Evolutionary conservation across 1,140 invertebrate species (phyloP).

Genomic region (Ephestia elutella): DNA sequence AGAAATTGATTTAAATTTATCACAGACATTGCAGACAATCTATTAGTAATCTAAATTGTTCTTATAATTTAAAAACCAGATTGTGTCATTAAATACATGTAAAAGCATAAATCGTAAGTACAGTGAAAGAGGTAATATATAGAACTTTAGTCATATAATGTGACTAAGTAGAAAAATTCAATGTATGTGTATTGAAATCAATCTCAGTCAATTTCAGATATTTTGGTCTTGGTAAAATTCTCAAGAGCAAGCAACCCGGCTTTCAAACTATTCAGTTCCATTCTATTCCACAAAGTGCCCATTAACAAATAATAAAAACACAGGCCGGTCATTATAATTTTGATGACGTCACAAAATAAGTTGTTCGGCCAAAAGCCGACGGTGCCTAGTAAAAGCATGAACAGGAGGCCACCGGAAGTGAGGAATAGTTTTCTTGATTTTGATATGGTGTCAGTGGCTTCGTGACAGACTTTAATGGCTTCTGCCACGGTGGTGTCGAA

Average conservation of each 20-base stretch:
- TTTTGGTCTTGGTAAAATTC: slow-evolving; percentile 39
- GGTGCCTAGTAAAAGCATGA: slow-evolving; percentile 66
- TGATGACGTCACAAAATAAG: slow-evolving; percentile 54
- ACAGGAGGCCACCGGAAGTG: slow-evolving; percentile 65
- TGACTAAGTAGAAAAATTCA: too few species aligned
- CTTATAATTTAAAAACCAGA: too few species aligned
- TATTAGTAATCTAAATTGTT: too few species aligned
- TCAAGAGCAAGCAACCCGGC: slow-evolving; percentile 75
- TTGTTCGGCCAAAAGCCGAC: slow-evolving; percentile 64
- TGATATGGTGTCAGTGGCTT: slow-evolving; percentile 74
- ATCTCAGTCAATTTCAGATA: background rate
- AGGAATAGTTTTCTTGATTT: slow-evolving; percentile 78
- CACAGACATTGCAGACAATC: too few species aligned
- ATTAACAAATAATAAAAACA: slow-evolving; percentile 83
- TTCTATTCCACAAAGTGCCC: slow-evolving; percentile 85
- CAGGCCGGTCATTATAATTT: slow-evolving; percentile 78
- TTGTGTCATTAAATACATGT: too few species aligned
- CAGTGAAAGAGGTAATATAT: too few species aligned
- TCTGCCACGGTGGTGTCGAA: slow-evolving; percentile 75
- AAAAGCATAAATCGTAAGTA: too few species aligned
- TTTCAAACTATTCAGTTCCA: slow-evolving; percentile 84
- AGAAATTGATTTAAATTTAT: too few species aligned
- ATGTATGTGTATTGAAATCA: too few species aligned
- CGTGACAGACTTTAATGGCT: slow-evolving; percentile 77
- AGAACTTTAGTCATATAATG: too few species aligned